Evolutionary conservation across 37 sponge, comb jelly and placozoan genomes (phyloP).

Genomic region (Ephydatia muelleri): DNA sequence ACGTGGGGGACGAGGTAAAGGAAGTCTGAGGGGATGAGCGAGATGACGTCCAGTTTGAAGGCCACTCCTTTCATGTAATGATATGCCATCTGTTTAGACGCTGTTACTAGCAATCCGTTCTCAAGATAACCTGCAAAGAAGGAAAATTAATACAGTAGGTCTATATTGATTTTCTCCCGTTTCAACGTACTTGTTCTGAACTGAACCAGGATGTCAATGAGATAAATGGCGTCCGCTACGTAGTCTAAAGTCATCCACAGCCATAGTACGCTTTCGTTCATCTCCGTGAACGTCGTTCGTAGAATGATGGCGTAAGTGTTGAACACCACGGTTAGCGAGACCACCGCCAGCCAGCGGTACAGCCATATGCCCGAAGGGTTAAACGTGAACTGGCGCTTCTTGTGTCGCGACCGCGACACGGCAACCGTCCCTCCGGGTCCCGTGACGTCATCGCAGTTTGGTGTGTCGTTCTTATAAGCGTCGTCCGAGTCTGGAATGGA

Average conservation of each 20-base stretch:
- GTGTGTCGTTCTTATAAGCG: slow-evolving; percentile 14
- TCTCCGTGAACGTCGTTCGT: slow-evolving; percentile 67
- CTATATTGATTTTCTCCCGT: background rate
- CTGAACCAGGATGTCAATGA: slow-evolving; percentile 85
- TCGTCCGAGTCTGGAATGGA: slow-evolving; percentile 47
- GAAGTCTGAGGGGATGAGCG: slow-evolving; percentile 82
- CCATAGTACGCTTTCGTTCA: slow-evolving; percentile 45
- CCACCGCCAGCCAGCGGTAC: slow-evolving; percentile 72
- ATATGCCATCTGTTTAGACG: slow-evolving; percentile 62
- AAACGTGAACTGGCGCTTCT: slow-evolving; percentile 12
- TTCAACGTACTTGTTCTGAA: slow-evolving; percentile 62
- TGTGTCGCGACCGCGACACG: background rate
- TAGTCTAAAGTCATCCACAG: slow-evolving; percentile 85
- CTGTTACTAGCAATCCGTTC: slow-evolving; percentile 78
- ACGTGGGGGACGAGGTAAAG: slow-evolving; percentile 62
- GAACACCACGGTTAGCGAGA: slow-evolving; percentile 84
- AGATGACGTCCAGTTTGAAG: slow-evolving; percentile 81
- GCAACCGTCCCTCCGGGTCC: background rate
- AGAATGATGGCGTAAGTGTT: slow-evolving; percentile 71
- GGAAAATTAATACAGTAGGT: background rate
- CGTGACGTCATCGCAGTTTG: background rate
- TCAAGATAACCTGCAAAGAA: slow-evolving; percentile 73
- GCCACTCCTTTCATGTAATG: slow-evolving; percentile 66
- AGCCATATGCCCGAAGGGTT: slow-evolving; percentile 53
- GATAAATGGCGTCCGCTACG: slow-evolving; percentile 76